phyloP scores from a whole-genome alignment of 2,888 invertebrate genomes.

The Polyommatus icarus region DNA sequence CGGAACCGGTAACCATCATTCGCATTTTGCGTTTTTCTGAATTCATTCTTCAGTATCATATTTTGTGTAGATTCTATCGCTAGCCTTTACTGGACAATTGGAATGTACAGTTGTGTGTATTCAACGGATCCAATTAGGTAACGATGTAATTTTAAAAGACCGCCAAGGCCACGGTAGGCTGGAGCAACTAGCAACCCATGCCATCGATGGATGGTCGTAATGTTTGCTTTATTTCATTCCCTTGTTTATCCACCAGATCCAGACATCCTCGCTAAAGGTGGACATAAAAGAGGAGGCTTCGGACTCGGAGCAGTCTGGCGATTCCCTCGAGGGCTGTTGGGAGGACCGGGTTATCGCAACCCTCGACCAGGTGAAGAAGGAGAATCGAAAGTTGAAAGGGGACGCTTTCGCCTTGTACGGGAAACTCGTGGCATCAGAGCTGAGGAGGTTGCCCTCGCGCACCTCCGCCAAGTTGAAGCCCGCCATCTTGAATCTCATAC shows the following conservation, averaged over 20 bases:
- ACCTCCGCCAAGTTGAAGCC: neutral
- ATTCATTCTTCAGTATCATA: too few species aligned
- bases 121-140: too few species aligned
- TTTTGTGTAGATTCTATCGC: too few species aligned
- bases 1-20: neutral
- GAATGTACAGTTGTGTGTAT: too few species aligned
- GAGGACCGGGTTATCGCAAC: neutral
- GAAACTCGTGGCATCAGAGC: constrained; percentile 5
- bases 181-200: too few species aligned
- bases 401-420: neutral
- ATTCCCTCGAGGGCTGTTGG: neutral
- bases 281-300: neutral
- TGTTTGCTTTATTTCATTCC: too few species aligned
- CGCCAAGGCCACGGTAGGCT: too few species aligned
- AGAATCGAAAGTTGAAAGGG: neutral
- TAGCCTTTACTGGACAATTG: too few species aligned
- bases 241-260: neutral
- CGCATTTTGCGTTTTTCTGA: neutral
- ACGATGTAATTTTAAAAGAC: neutral
- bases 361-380: neutral
- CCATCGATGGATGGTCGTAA: too few species aligned
- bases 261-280: neutral
- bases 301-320: neutral
- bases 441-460: neutral
- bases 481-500: neutral